These are phyloP conservation scores for Hyppa rectilinea DNA, from an alignment of 2,888 invertebrate genomes.

Conservation along the genomic window DNA sequence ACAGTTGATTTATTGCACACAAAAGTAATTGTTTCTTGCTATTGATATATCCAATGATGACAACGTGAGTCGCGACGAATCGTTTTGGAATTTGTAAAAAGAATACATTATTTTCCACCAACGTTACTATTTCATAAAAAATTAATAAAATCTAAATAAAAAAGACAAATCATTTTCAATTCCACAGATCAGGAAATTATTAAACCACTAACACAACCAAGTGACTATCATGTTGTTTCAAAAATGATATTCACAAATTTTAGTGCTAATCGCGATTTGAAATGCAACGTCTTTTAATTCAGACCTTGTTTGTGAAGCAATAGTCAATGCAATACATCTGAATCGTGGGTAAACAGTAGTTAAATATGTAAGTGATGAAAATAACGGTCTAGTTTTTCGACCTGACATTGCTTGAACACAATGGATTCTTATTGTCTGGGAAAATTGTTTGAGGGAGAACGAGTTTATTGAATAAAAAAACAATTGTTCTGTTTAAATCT, in stretches of 20 bases:
- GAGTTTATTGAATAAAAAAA: constrained; percentile 9
- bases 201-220: constrained; percentile 23
- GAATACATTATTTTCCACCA: background rate
- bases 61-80: background rate
- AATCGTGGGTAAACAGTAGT: constrained; percentile 59
- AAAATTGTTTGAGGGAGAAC: constrained; percentile 35
- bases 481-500: background rate
- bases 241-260: constrained; percentile 29
- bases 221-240: constrained; percentile 19
- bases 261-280: background rate
- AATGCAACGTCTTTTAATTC: constrained; percentile 46
- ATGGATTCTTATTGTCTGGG: constrained; percentile 38
- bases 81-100: background rate
- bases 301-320: constrained; percentile 49
- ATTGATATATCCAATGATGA: background rate
- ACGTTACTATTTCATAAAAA: background rate
- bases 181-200: constrained; percentile 29
- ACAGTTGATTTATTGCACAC: constrained; percentile 3
- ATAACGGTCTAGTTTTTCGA: constrained; percentile 52
- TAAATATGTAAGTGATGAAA: constrained; percentile 42
- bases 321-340: constrained; percentile 33
- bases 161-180: constrained; percentile 22
- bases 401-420: constrained; percentile 38
- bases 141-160: constrained; percentile 10
- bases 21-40: constrained; percentile 7